Base-by-base conservation (phyloP, 2,888 invertebrate genomes). In the Cremastinae sp. region DNA sequence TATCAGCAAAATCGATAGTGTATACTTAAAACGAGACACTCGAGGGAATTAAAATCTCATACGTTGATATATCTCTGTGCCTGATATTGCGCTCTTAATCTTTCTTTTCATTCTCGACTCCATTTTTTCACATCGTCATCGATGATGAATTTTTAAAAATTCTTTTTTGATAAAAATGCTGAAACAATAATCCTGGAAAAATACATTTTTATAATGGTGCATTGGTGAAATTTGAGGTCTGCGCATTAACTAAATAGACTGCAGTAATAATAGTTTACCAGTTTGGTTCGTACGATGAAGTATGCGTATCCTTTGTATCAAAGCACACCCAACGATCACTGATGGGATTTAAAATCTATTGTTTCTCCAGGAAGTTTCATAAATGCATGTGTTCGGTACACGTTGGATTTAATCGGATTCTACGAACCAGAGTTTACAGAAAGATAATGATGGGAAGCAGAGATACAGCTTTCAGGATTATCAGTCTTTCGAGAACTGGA, bases 1-100 rank as follows among this genome's bases (percentile, higher is more conserved):
- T 49, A 56, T 62, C 45, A 9, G 56, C 22, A 8, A 41, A 49
- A 62, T 68, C 62, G 49, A 58, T 74, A 14, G 20, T 10, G 38
- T 10, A 10, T n/a, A 10, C n/a, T n/a, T n/a, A 69, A 8, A 38
- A 12, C 43, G 3, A 61, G 68, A 56, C 49, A 43, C 64, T 64
- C 38, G 22, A 53, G 75, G 59, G 59, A 66, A 66, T 59, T 59
- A 38, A 45, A 70, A 75, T 38, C 59, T 65, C 51, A 65, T n/a
- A 75, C 71, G 71, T 75, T 59, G 70, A 74, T 54, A 54, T 41
- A n/a, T 28, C 36, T 14, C 8, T 22, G 34, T 54, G 41, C 47
- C 18, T 43, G 59, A 66, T 70, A 75, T 61, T 70, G 54, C 59
- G 16, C 51, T 51, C 9, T 51, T 59, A 73, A 73, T 51, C 58